These are phyloP conservation scores for Cremastinae sp. DNA, from an alignment of 2,888 invertebrate species.

Conservation along the genomic window DNA sequence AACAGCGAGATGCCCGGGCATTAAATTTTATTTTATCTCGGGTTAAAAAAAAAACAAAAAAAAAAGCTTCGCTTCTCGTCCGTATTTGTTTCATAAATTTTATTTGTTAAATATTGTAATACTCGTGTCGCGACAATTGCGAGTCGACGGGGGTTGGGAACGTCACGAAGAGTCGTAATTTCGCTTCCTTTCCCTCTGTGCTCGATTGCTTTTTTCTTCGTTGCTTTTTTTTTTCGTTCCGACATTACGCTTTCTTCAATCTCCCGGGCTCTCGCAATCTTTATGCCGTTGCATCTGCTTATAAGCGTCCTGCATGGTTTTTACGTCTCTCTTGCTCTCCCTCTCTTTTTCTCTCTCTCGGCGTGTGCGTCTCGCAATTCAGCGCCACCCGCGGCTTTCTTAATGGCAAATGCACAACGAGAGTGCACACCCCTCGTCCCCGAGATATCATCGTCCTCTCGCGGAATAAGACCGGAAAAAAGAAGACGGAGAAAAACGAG, in stretches of 20 bases:
- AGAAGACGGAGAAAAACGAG: slow-evolving; percentile 41
- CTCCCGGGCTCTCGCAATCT: slow-evolving; percentile 52
- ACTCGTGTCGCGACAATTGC: no score
- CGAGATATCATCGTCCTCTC: slow-evolving; percentile 58
- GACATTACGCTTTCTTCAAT: slow-evolving; percentile 53
- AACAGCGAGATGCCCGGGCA: no score
- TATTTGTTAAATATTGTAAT: no score
- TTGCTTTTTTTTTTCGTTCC: slow-evolving; percentile 6
- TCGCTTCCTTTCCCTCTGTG: slow-evolving; percentile 29
- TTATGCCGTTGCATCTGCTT: slow-evolving; percentile 17
- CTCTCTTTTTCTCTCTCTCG: no score
- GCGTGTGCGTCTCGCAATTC: slow-evolving; percentile 20
- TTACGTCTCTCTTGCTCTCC: no score
- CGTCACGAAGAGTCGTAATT: slow-evolving; percentile 45
- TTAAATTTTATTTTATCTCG: no score
- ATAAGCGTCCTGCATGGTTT: slow-evolving; percentile 12
- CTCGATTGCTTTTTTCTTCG: background rate
- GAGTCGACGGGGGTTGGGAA: background rate
- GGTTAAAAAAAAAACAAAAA: slow-evolving; percentile 3
- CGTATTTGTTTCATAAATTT: slow-evolving; percentile 3
- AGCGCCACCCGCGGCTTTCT: slow-evolving; percentile 57
- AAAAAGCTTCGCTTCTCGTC: no score
- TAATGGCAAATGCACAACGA: slow-evolving; percentile 62
- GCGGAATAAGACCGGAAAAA: slow-evolving; percentile 43
- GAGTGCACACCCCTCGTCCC: slow-evolving; percentile 54